Evolutionary conservation across 1,140 invertebrate genomes (phyloP).

Genomic region (Liolophura sinensis): DNA sequence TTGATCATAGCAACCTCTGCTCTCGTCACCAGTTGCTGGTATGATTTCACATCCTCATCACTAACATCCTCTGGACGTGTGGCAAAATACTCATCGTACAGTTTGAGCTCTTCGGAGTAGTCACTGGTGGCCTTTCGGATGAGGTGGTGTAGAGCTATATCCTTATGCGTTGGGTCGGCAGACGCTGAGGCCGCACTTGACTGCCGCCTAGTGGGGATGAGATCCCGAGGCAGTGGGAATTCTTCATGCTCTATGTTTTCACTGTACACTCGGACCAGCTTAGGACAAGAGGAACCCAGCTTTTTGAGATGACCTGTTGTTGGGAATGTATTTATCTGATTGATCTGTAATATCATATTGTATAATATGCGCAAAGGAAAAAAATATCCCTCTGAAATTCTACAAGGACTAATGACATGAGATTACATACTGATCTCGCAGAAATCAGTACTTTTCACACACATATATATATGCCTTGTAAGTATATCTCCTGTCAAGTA

Average conservation of each 20-base stretch:
- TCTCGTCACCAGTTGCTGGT: conserved; percentile 22
- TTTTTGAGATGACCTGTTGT: conserved; percentile 28
- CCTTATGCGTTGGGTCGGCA: conserved; percentile 19
- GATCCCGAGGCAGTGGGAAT: conserved; percentile 33
- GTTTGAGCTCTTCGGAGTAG: conserved; percentile 23
- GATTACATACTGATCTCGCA: too few relatives aligned
- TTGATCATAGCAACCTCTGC: conserved; percentile 36
- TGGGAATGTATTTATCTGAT: too few relatives aligned
- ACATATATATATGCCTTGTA: too few relatives aligned
- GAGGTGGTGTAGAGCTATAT: conserved; percentile 40
- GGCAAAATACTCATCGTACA: conserved; percentile 39
- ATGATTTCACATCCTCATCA: conserved; percentile 37
- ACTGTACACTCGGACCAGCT: conserved; percentile 47
- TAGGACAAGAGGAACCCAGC: conserved; percentile 26
- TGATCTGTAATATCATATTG: too few relatives aligned
- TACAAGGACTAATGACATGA: too few relatives aligned
- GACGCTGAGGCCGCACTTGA: neutral
- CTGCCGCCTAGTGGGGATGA: conserved; percentile 6
- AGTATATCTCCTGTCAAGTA: too few relatives aligned
- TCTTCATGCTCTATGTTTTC: conserved; percentile 35
- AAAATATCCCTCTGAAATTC: too few relatives aligned
- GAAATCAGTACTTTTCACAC: too few relatives aligned
- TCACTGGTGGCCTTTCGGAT: conserved; percentile 26
- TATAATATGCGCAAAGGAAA: too few relatives aligned
- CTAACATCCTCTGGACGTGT: conserved; percentile 42